Percentiles rank a stretch among this genome's conserved stretches.
Conservation (phyloP, 2,888 invertebrate genomes). For the Teleiodes luculella region DNA sequence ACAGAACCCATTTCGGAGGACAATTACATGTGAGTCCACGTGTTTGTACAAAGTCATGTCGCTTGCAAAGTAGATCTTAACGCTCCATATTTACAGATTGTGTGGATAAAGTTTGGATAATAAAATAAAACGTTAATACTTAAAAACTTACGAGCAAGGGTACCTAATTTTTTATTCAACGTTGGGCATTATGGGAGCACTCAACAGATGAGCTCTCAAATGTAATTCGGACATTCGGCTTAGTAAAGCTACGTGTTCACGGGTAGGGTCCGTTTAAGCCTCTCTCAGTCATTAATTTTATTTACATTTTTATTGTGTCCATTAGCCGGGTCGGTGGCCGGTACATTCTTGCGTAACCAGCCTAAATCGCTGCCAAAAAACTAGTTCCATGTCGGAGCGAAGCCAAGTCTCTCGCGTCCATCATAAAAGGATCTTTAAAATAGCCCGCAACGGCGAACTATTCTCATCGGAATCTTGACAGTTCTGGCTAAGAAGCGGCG, state of each 20-base stretch:
- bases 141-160: not conserved
- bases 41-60: not conserved
- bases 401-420: slow-evolving; percentile 33
- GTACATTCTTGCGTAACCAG: slow-evolving; percentile 66
- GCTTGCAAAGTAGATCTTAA: not conserved
- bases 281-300: slow-evolving; percentile 56
- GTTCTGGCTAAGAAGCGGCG: slow-evolving; percentile 11
- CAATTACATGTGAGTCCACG: not conserved
- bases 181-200: slow-evolving; percentile 5
- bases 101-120: slow-evolving; percentile 8
- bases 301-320: slow-evolving; percentile 62
- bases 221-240: not conserved
- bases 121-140: slow-evolving; percentile 1
- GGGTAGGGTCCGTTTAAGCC: slow-evolving; percentile 39
- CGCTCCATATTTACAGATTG: not conserved
- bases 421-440: slow-evolving; percentile 25
- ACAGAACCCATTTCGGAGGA: not conserved
- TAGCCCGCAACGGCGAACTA: slow-evolving; percentile 13
- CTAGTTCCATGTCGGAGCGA: slow-evolving; percentile 62
- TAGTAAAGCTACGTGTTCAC: slow-evolving; percentile 13
- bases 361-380: slow-evolving; percentile 69
- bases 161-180: slow-evolving; percentile 4
- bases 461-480: slow-evolving; percentile 5
- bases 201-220: slow-evolving; percentile 5
- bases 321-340: slow-evolving; percentile 66